These are phyloP conservation scores for Todus mexicanus DNA, from an alignment of 2,797 vertebrate species.

Conservation along the genomic window DNA sequence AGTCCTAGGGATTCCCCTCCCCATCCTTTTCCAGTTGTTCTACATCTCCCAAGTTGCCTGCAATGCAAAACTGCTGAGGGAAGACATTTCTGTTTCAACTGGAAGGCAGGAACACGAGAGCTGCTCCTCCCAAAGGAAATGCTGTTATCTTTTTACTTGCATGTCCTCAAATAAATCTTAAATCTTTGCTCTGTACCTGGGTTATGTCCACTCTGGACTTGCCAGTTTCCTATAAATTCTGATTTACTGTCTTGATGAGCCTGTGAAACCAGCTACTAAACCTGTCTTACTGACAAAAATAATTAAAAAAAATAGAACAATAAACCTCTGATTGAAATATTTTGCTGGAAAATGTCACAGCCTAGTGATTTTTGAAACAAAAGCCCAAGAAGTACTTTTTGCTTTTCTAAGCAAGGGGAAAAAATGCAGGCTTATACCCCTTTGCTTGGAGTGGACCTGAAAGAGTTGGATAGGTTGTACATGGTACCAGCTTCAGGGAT, in stretches of 20 bases:
- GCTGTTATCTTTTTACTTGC: neutral
- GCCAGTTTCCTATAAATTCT: constrained; percentile 1
- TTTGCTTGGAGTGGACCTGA: neutral
- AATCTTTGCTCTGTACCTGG: neutral
- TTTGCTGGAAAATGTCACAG: constrained; percentile 16
- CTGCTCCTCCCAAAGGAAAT: constrained; percentile 19
- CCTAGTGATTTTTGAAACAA: neutral
- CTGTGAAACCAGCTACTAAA: neutral
- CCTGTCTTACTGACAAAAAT: neutral
- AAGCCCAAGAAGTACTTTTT: neutral
- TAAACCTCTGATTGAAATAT: constrained; percentile 1
- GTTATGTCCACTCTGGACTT: neutral
- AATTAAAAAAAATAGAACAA: neutral
- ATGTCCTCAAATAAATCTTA: neutral
- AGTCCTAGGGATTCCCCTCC: neutral
- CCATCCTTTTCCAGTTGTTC: neutral
- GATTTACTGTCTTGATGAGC: neutral
- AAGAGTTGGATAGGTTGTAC: neutral
- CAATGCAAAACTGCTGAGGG: neutral
- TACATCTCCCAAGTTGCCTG: neutral
- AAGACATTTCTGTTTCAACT: constrained; percentile 1
- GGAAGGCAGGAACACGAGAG: neutral
- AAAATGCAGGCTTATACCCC: neutral
- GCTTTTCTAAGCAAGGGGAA: neutral
- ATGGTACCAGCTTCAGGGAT: neutral